A percentile compares a stretch with the other conserved stretches of the same genome.
These are phyloP conservation scores for Theonella swinhoei DNA, from an alignment of 37 sponge, comb jelly and placozoan species.

Conservation along the genomic window DNA sequence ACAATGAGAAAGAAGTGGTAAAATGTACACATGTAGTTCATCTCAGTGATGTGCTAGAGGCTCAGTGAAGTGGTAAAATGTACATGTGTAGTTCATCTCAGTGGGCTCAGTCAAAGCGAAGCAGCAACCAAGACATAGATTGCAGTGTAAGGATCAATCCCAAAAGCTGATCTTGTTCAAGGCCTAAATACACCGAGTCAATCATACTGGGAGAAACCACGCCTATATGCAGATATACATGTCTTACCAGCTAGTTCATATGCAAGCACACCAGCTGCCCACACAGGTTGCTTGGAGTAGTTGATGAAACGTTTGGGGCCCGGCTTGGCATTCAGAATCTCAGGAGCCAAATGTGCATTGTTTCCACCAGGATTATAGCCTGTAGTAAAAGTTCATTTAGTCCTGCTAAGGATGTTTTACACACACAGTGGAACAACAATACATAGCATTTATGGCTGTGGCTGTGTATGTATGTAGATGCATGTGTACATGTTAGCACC, in stretches of 20 bases:
- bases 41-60: too few species aligned
- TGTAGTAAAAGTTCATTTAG: conserved; percentile 1
- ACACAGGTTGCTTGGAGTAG: conserved; percentile 75
- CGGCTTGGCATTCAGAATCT: conserved; percentile 70
- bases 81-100: too few species aligned
- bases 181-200: too few species aligned
- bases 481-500: conserved; percentile 16
- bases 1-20: not conserved
- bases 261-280: conserved; percentile 85
- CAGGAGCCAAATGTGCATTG: conserved; percentile 69
- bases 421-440: too few species aligned
- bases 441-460: not conserved
- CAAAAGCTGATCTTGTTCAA: too few species aligned
- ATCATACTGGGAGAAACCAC: too few species aligned
- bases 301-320: conserved; percentile 48
- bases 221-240: too few species aligned
- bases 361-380: conserved; percentile 71
- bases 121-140: too few species aligned
- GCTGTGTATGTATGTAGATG: not conserved
- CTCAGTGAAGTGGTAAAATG: not conserved
- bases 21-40: not conserved
- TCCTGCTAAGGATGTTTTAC: not conserved
- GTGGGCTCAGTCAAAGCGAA: too few species aligned
- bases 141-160: too few species aligned
- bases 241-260: conserved; percentile 71